phyloP scores from a whole-genome alignment of 2,797 vertebrate genomes.

The Myotis vivesi region DNA sequence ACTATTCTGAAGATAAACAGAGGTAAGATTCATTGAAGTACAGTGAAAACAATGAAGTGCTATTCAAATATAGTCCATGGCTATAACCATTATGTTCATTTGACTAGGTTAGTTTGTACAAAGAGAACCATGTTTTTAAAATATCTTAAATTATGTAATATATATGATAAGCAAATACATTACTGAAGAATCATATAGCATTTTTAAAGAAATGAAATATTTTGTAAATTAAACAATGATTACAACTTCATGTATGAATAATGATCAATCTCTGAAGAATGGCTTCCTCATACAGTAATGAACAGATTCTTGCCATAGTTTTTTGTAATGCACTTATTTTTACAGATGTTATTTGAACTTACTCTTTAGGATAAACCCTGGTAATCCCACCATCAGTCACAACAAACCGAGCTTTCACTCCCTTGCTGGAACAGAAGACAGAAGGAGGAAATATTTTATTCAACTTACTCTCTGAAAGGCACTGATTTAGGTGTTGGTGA shows the following conservation, averaged over 20 bases:
- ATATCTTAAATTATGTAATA: not conserved
- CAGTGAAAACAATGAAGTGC: not conserved
- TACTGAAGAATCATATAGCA: not conserved
- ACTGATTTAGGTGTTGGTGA: not conserved
- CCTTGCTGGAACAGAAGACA: conserved; percentile 87
- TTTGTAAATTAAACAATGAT: not conserved
- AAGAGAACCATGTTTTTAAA: conserved; percentile 6
- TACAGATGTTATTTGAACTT: conserved; percentile 72
- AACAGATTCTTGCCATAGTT: not conserved
- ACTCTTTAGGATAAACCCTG: conserved; percentile 96
- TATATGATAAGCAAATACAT: not conserved
- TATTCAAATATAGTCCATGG: not conserved
- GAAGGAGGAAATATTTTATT: conserved; percentile 27
- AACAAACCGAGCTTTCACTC: conserved; percentile 93
- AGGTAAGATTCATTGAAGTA: not conserved
- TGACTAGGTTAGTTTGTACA: not conserved
- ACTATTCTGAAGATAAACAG: not conserved
- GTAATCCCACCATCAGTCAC: conserved; percentile 98
- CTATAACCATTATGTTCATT: not conserved
- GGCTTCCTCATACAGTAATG: not conserved
- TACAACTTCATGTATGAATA: not conserved
- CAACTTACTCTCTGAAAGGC: not conserved
- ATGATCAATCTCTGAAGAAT: not conserved
- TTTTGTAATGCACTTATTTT: not conserved
- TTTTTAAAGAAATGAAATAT: not conserved